Base-by-base conservation (phyloP, 2,113 vertebrate species). In the Triplophysa rosa region DNA sequence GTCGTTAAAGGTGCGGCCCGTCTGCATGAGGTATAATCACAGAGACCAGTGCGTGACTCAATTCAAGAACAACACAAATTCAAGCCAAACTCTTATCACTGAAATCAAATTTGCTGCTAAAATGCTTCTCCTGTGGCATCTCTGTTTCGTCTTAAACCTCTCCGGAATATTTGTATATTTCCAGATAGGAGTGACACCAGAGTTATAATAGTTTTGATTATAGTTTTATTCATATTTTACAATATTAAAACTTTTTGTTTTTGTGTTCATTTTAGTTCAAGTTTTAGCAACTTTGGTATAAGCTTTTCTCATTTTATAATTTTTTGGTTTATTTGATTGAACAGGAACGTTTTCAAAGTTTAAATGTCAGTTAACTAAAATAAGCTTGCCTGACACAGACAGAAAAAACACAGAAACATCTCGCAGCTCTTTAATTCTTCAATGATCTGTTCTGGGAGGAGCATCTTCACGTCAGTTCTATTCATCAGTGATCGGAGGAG, bases 401-500 rank as follows among this genome's bases (percentile, higher is more conserved):
- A 29, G 29, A 29, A 3, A 67, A 58, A 8, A 59, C 52, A 62
- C 67, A 68, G 71, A 77, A 81, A 82, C 33, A 17, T 62, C 72
- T 82, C 80, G 72, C 71, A 80, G 69, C 56, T 70, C 76, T 83
- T 83, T 67, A 61, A 80, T 49, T 71, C 56, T 68, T 71, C 59
- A 76, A 82, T 81, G 78, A 66, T 52, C 29, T 24, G 62, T 23
- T 29, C 7, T 17, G 79, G 58, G 73, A 68, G 33, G 54, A 83
- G 73, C 62, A 76, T 58, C 75, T 77, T 67, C 67, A 64, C 77
- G 73, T 82, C 84, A 24, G 77, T 67, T n/a, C 74, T 7, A 82
- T 80, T 83, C 80, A 64, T 84, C 77, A 82, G 21, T 82, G 83
- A 82, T 82, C 80, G 72, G 65, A 72, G 67, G 59, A 80, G 70